Conservation (phyloP, 2,113 vertebrate genomes). For the Heterotis niloticus region DNA sequence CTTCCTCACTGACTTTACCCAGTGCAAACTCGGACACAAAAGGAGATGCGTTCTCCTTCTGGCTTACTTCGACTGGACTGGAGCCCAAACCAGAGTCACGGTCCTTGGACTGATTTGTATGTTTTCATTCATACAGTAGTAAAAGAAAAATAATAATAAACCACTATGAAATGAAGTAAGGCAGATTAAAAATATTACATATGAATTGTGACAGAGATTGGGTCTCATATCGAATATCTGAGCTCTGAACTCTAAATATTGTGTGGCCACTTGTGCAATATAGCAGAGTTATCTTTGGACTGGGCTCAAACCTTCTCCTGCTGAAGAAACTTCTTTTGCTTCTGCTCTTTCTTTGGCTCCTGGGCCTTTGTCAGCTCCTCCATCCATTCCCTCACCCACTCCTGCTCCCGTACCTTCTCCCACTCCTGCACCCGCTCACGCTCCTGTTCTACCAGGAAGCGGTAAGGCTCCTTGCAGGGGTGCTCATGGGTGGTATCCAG, state of each 20-base stretch:
- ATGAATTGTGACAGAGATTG: too few species aligned
- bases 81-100: slow-evolving; percentile 40
- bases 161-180: too few species aligned
- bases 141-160: too few species aligned
- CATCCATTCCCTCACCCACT: too few species aligned
- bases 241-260: too few species aligned
- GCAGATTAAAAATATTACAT: too few species aligned
- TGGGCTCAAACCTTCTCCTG: slow-evolving; percentile 34
- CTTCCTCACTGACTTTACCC: slow-evolving; percentile 57
- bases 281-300: too few species aligned
- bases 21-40: slow-evolving; percentile 36
- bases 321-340: slow-evolving; percentile 67
- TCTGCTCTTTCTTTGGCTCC: slow-evolving; percentile 69
- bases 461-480: slow-evolving; percentile 82
- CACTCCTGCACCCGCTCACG: slow-evolving; percentile 67
- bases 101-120: slow-evolving; percentile 47
- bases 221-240: too few species aligned
- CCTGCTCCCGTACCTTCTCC: slow-evolving; percentile 45
- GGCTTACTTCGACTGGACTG: slow-evolving; percentile 49
- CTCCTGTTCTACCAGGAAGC: slow-evolving; percentile 73
- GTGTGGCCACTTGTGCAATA: too few species aligned
- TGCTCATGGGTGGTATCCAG: slow-evolving; percentile 87
- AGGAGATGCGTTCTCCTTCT: slow-evolving; percentile 54
- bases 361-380: slow-evolving; percentile 57
- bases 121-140: too few species aligned